Conservation (phyloP, 2,888 invertebrate genomes). For the Eutolmus rufibarbis region DNA sequence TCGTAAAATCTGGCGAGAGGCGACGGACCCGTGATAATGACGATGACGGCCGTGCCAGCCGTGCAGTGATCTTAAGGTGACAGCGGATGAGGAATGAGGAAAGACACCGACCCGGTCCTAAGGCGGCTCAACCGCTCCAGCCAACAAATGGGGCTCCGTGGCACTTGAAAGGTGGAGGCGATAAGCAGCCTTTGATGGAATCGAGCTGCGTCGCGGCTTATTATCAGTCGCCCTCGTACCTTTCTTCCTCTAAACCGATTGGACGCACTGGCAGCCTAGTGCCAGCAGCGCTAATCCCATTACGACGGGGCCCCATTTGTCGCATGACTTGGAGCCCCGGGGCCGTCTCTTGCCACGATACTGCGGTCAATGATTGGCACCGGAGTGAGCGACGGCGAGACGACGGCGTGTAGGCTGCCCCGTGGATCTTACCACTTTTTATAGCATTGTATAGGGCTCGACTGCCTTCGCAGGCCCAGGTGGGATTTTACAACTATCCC, state of each 20-base stretch:
- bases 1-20: constrained; percentile 28
- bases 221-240: neutral
- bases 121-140: neutral
- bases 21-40: neutral
- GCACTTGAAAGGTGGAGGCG: neutral
- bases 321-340: neutral
- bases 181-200: neutral
- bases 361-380: neutral
- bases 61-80: neutral
- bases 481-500: neutral
- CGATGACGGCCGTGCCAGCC: neutral
- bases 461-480: neutral
- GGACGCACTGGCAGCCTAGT: neutral
- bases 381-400: neutral
- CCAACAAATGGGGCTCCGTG: neutral
- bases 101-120: neutral
- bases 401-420: neutral
- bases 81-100: neutral
- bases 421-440: neutral
- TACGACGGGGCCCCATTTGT: neutral
- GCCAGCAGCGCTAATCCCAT: neutral
- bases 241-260: neutral
- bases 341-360: neutral
- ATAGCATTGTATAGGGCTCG: neutral
- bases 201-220: neutral